These are phyloP conservation scores for Clarias batrachus DNA, from an alignment of 2,113 vertebrate species.

Conservation along the genomic window DNA sequence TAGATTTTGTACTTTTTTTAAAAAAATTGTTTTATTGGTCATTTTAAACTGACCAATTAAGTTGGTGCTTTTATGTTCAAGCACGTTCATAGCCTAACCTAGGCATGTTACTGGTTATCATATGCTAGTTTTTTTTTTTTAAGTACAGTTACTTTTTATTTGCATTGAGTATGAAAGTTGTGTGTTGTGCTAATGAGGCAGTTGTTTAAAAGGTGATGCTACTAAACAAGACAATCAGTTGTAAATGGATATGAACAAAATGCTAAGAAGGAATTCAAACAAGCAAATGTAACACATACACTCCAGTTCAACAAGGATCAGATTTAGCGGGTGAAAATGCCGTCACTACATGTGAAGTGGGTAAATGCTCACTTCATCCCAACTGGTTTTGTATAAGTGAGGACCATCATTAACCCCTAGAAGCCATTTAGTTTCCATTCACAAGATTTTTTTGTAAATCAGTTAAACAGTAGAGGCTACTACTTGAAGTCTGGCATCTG, in stretches of 20 bases:
- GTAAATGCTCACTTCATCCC: background rate
- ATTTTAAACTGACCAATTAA: background rate
- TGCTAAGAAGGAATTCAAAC: background rate
- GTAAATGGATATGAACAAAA: background rate
- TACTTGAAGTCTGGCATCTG: background rate
- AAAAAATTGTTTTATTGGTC: background rate
- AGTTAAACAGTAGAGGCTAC: background rate
- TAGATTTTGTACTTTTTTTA: background rate
- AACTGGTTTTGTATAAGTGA: background rate
- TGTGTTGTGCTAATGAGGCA: conserved; percentile 51
- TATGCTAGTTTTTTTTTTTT: conserved; percentile 24
- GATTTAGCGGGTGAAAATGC: background rate
- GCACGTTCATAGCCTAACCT: background rate
- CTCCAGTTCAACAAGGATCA: background rate
- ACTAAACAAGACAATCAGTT: conserved; percentile 51
- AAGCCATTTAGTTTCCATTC: background rate
- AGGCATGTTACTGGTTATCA: conserved; percentile 9
- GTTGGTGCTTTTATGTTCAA: conserved; percentile 16
- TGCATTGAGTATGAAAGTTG: conserved; percentile 43
- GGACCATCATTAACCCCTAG: background rate
- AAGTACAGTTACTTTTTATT: conserved; percentile 50
- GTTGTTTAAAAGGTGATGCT: conserved; percentile 23
- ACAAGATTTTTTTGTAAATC: background rate
- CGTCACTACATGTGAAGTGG: background rate
- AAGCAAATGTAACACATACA: background rate